Evolutionary conservation across 2,113 vertebrate genomes (phyloP), one percentile per base, ranked within the genome.

Genomic region (Vombatus ursinus): DNA sequence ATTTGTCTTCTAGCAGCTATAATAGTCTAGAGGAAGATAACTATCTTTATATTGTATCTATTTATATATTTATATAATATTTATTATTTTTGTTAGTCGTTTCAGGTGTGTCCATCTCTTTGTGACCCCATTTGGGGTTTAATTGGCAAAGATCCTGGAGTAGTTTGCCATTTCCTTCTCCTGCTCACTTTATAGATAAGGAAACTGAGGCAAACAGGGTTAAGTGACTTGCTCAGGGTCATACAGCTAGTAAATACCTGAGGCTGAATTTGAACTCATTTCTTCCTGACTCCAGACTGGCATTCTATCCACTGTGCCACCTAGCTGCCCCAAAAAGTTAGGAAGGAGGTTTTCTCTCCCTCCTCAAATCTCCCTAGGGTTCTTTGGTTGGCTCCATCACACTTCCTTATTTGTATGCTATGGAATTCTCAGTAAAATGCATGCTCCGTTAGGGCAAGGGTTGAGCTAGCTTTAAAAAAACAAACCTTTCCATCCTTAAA

Each of bases 1-100:
- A 49, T 61, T 94, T 95, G 95, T 91, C 93, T 92, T 91, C 52
- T 91, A 95, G 22, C 90, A 54, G 52, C 16, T 90, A 44, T 95
- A 94, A 90, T 31, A 96, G 89, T 51, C 96, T 31, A 93, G 94
- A 96, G n/a, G 23, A 94, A 97, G 57, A 89, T 95, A 52, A 97
- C 96, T 90, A 48, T 91, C n/a, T n/a, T n/a, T n/a, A 96, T 96
- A 8, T 6, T 77, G 19, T n/a, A 84, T 22, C 7, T 84, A 84
- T 8, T 19, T 84, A n/a, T n/a, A n/a, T n/a, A n/a, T n/a, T n/a
- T n/a, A 44, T 2, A 44, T 44, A 8, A 51, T 48, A 49, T 37
- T 95, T 91, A 94, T 96, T 93, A 53, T 95, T 95, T 94, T 92
- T 61, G 94, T 94, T 95, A 23, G 90, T 37, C 14, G 26, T 92